Evolutionary conservation across 2,797 vertebrate species (phyloP).

Genomic region (Pantherophis vulpinus): DNA sequence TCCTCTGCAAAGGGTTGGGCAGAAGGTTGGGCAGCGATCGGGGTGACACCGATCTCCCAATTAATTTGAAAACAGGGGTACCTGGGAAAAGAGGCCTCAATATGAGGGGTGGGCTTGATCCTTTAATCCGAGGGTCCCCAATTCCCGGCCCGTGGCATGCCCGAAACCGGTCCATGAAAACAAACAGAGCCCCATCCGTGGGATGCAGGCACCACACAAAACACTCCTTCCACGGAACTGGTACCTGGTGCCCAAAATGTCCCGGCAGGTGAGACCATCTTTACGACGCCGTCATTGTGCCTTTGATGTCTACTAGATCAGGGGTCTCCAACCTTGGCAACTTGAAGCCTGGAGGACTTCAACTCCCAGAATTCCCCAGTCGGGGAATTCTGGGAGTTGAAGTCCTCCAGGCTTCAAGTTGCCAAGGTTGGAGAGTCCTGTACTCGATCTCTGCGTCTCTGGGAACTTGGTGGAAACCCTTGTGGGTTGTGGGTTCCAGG

Average conservation of each 20-base stretch:
- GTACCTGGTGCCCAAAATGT: not conserved
- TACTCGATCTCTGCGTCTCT: not conserved
- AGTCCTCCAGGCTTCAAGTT: too few species aligned
- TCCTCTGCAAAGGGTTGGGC: too few species aligned
- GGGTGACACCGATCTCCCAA: not conserved
- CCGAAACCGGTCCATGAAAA: not conserved
- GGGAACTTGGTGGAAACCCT: not conserved
- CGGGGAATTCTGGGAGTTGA: too few species aligned
- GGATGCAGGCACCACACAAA: not conserved
- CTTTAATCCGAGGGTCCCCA: not conserved
- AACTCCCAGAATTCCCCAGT: too few species aligned
- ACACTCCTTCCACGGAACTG: not conserved
- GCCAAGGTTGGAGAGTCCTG: too few species aligned
- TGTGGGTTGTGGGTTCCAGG: not conserved
- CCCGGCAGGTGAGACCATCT: not conserved
- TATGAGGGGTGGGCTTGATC: not conserved
- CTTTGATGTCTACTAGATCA: not conserved
- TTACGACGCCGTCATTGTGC: fast-evolving
- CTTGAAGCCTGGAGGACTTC: too few species aligned
- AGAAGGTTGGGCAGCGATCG: too few species aligned
- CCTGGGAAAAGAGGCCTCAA: not conserved
- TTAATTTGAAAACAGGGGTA: not conserved
- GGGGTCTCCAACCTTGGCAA: too few species aligned
- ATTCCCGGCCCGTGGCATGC: too few species aligned
- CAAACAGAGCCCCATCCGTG: not conserved